phyloP scores from a whole-genome alignment of 2,797 vertebrate genomes.

The Alectoris magna region DNA sequence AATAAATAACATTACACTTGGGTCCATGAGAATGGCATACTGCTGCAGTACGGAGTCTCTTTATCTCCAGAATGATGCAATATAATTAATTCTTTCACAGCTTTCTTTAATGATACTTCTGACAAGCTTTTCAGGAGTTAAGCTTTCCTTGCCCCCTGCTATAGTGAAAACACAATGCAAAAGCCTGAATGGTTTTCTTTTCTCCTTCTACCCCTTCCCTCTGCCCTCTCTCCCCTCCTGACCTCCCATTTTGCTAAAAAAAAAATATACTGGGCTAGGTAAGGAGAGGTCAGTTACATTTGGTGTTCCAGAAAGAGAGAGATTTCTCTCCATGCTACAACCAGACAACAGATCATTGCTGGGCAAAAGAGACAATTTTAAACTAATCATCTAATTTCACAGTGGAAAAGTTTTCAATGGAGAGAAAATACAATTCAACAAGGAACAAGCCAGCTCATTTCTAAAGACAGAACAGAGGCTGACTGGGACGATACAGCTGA shows the following conservation, averaged over 20 bases:
- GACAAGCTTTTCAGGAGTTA: not conserved
- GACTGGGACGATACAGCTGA: not conserved
- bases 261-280: not conserved
- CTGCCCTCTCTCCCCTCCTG: too few species aligned
- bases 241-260: not conserved
- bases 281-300: not conserved
- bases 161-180: not conserved
- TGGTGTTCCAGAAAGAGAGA: not conserved
- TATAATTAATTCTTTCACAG: not conserved
- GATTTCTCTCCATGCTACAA: constrained; percentile 4
- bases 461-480: not conserved
- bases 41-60: not conserved
- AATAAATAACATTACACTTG: not conserved
- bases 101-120: constrained; percentile 5
- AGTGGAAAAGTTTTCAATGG: not conserved
- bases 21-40: not conserved
- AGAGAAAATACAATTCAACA: not conserved
- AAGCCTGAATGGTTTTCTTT: not conserved
- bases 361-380: constrained; percentile 5
- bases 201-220: not conserved
- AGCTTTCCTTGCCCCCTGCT: not conserved
- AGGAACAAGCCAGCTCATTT: not conserved
- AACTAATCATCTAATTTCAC: not conserved
- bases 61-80: not conserved
- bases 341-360: constrained; percentile 39